Conservation (phyloP, 1,140 invertebrate species). For the Laodelphax striatellus region DNA sequence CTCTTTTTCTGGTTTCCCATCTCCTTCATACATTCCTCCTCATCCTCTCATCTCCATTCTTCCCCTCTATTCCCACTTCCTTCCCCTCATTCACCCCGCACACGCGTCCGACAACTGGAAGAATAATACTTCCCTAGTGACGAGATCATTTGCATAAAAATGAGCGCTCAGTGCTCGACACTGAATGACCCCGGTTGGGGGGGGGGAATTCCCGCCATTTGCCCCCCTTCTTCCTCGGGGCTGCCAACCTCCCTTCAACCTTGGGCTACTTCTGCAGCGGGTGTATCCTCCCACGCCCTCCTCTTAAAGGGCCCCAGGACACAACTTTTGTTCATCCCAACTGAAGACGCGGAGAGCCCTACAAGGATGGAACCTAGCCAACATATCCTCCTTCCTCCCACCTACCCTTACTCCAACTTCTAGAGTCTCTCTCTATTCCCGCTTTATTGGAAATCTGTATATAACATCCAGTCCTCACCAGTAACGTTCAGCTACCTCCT, state of each 20-base stretch:
- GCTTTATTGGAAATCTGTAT: constrained; percentile 1
- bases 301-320: too few relatives aligned
- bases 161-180: background rate
- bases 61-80: too few relatives aligned
- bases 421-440: background rate
- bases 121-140: constrained; percentile 1
- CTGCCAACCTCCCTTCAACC: background rate
- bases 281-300: background rate
- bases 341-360: background rate
- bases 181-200: background rate
- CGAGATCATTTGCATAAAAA: constrained; percentile 4
- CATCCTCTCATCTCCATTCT: too few relatives aligned
- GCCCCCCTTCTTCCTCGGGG: background rate
- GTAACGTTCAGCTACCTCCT: too few relatives aligned
- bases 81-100: background rate
- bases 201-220: background rate
- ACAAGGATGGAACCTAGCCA: background rate
- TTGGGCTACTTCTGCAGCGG: background rate
- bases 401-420: background rate
- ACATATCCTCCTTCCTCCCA: background rate
- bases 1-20: too few relatives aligned
- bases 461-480: background rate
- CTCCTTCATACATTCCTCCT: too few relatives aligned
- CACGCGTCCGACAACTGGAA: background rate
- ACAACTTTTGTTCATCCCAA: too few relatives aligned